phyloP scores from a whole-genome alignment of 2,113 vertebrate species.

The Hemiscyllium ocellatum region DNA sequence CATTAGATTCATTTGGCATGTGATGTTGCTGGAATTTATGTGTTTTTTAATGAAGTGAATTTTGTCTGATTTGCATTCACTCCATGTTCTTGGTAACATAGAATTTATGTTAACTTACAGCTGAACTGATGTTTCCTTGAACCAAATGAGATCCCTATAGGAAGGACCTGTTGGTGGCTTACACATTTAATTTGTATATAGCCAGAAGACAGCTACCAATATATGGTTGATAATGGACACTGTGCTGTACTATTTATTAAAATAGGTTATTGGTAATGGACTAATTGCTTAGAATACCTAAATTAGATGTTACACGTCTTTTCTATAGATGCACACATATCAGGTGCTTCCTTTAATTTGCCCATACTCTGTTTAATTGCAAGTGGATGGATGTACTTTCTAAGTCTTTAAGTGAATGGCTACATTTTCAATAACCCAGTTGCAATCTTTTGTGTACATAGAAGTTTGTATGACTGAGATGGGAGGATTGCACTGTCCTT shows the following conservation, averaged over 20 bases:
- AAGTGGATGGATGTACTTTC: too few species aligned
- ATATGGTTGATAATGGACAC: not conserved
- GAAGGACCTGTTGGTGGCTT: not conserved
- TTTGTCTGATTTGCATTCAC: slow-evolving; percentile 13
- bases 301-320: not conserved
- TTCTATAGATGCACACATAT: too few species aligned
- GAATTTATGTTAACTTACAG: slow-evolving; percentile 20
- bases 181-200: not conserved
- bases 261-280: not conserved
- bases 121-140: not conserved
- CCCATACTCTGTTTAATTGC: too few species aligned
- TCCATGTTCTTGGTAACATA: not conserved
- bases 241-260: not conserved
- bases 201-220: not conserved
- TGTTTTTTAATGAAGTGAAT: not conserved
- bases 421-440: too few species aligned
- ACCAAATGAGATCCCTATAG: not conserved
- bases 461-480: too few species aligned
- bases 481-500: too few species aligned
- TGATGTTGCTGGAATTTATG: not conserved
- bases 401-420: too few species aligned
- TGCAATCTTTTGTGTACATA: too few species aligned
- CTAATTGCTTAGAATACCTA: not conserved
- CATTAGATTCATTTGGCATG: not conserved
- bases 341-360: too few species aligned